Evolutionary conservation across 2,113 vertebrate species (phyloP).

Genomic region (Dissostichus mawsoni): DNA sequence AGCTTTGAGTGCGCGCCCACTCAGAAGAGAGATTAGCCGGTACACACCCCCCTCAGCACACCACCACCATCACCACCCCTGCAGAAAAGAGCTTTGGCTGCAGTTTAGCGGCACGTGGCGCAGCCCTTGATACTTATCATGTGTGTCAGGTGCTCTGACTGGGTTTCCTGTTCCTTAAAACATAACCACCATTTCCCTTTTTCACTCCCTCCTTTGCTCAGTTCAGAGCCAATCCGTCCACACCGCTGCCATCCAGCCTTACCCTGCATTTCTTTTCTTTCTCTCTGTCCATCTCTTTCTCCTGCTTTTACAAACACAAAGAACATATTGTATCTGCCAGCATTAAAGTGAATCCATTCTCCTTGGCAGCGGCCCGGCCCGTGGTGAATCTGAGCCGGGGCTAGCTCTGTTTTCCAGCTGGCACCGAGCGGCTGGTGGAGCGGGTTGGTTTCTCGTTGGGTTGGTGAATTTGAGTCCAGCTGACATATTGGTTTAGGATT

Average conservation of each 20-base stretch:
- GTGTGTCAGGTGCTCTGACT: constrained; percentile 81
- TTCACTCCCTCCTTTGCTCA: constrained; percentile 41
- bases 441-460: constrained; percentile 49
- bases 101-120: constrained; percentile 82
- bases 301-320: constrained; percentile 72
- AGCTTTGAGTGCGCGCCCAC: constrained; percentile 81
- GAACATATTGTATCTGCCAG: constrained; percentile 74
- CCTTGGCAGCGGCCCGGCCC: constrained; percentile 56
- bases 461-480: constrained; percentile 63
- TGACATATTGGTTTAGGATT: constrained; percentile 69
- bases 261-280: constrained; percentile 44
- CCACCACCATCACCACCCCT: constrained; percentile 46
- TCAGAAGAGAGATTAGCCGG: constrained; percentile 78
- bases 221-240: constrained; percentile 38
- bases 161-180: constrained; percentile 78
- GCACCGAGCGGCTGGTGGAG: constrained; percentile 50
- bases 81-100: constrained; percentile 77
- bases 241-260: constrained; percentile 21
- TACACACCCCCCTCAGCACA: constrained; percentile 43
- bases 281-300: constrained; percentile 43
- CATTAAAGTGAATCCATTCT: constrained; percentile 74
- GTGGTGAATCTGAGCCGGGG: constrained; percentile 63
- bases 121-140: constrained; percentile 81
- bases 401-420: constrained; percentile 70
- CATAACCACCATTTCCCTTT: constrained; percentile 54